Percentiles rank a stretch among this genome's conserved stretches.
These are phyloP conservation scores for Drosophila murphyi DNA, from an alignment of 1,140 invertebrate species.

Conservation along the genomic window DNA sequence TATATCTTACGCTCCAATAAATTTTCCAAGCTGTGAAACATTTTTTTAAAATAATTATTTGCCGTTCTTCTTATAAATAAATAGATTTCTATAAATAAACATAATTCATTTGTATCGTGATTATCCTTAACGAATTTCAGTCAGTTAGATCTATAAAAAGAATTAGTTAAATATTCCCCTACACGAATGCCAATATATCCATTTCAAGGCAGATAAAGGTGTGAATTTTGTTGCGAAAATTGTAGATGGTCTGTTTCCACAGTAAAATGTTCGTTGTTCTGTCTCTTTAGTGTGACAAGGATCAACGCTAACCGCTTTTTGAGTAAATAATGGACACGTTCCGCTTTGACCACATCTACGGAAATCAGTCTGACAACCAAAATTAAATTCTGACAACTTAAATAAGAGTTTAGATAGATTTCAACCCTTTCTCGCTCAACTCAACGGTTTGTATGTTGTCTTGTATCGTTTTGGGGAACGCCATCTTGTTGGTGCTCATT, in stretches of 20 bases:
- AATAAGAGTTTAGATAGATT: conserved; percentile 9
- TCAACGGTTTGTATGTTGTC: conserved; percentile 8
- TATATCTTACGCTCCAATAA: too few species aligned
- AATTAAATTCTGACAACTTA: conserved; percentile 14
- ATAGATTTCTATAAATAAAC: too few species aligned
- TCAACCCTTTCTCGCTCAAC: neutral
- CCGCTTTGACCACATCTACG: neutral
- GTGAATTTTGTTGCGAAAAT: neutral
- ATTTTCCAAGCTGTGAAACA: too few species aligned
- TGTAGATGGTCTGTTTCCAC: neutral
- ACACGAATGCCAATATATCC: too few species aligned
- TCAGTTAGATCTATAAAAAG: too few species aligned
- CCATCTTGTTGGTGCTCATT: neutral
- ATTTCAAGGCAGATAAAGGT: too few species aligned
- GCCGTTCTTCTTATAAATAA: too few species aligned
- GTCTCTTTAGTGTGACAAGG: neutral
- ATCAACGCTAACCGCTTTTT: neutral
- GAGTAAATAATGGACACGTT: conserved; percentile 13
- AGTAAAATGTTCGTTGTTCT: neutral
- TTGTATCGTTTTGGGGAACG: conserved; percentile 8
- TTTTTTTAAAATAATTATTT: too few species aligned
- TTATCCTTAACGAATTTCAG: too few species aligned
- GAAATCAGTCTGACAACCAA: neutral
- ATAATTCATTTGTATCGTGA: too few species aligned
- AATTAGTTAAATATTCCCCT: too few species aligned